phyloP scores from a whole-genome alignment of 2,113 vertebrate genomes.

The Brachyhypopomus gauderio region DNA sequence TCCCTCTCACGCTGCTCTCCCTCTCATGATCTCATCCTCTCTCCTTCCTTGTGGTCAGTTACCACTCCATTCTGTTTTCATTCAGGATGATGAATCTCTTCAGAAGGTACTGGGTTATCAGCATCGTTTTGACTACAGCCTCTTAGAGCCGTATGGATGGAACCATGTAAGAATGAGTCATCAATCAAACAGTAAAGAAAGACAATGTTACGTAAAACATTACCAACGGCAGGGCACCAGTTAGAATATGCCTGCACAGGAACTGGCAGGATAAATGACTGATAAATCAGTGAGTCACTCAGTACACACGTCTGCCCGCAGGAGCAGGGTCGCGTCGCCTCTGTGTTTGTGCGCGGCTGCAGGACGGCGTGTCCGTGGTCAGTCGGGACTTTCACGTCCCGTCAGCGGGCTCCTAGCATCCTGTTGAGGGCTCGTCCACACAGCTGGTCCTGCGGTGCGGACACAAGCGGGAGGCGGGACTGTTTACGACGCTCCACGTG shows the following conservation, averaged over 20 bases:
- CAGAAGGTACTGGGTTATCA: background rate
- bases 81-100: background rate
- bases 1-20: too few species aligned
- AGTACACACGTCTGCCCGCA: background rate
- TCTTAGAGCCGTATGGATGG: background rate
- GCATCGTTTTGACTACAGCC: background rate
- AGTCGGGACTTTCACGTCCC: constrained; percentile 15
- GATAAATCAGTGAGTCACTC: background rate
- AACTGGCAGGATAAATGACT: background rate
- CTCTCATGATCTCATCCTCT: too few species aligned
- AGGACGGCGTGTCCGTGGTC: background rate
- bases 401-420: background rate
- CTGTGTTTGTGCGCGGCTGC: background rate
- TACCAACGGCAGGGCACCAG: background rate
- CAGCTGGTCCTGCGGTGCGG: background rate
- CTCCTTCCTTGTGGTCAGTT: background rate
- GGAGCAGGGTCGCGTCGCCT: background rate
- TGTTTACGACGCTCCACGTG: background rate
- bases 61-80: constrained; percentile 13
- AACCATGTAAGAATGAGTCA: background rate
- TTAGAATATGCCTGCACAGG: background rate
- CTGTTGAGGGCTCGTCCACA: background rate
- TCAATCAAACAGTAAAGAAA: background rate
- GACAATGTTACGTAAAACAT: background rate
- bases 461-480: background rate